Evolutionary conservation across 2,797 vertebrate species (phyloP), one percentile per base, ranked within the genome.

Genomic region (Sebastolobus alascanus): DNA sequence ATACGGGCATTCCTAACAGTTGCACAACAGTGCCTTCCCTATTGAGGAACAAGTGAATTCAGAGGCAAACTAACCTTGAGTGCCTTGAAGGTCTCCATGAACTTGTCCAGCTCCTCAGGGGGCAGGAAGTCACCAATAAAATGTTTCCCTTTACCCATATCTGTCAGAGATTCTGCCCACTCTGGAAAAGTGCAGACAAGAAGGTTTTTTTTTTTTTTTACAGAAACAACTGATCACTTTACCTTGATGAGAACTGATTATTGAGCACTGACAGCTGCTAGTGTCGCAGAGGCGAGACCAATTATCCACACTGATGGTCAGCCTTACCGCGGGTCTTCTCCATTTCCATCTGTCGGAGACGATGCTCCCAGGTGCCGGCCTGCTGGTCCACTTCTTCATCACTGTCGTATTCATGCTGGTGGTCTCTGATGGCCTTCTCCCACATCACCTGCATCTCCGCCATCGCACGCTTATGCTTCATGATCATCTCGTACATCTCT

Each of bases 11-110:
- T 52, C 16, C 33, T 20, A 20, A 22, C 5, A 56, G 25, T 6
- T 63, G 20, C 29, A 29, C 68, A 50, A 29, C 10, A 55, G 0
- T 4, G 16, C 6, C 3, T 20, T 72, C 13, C 20, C 10, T 35
- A 4, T 35, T 12, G 43, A 6, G 61, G 18, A 83, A 59, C 8
- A 54, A 54, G 43, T 43, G 1, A 60, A 81, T 31, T 63, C 7
- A 60, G 40, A 61, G 54, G 5, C 25, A 76, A 67, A 78, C 90
- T 94, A 85, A 98, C 99, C 96, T 99, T 99, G 4, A 99, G 87
- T 0, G 99, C 99, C 90, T 99, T 99, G 90, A 99, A 99, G 0
- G 99, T 99, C 93, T 99, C 99, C 99, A 99, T 99, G 91, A 99
- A 99, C 65, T 98, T 99, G 6, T 99, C 99, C 92, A 99, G 95